Percentiles rank a stretch among this genome's conserved stretches.
Evolutionary conservation across 2,888 invertebrate genomes (phyloP).

Genomic region (Esperia sulphurella): DNA sequence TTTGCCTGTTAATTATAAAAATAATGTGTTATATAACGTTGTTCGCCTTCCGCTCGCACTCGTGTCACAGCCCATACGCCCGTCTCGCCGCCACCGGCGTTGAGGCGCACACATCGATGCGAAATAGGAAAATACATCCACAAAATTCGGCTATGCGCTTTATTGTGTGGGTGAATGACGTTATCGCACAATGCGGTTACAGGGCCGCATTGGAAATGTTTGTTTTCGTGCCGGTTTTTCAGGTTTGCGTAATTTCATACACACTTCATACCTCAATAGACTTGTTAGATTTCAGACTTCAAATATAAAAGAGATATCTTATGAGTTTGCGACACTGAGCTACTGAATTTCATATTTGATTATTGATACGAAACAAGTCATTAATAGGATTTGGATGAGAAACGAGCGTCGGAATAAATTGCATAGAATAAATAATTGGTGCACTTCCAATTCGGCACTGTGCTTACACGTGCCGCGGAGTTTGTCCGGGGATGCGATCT

Average conservation of each 20-base stretch:
- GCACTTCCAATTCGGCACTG: constrained; percentile 52
- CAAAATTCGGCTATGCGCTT: constrained; percentile 62
- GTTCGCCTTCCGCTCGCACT: constrained; percentile 39
- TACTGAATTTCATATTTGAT: no score
- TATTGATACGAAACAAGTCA: no score
- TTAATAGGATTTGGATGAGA: no score
- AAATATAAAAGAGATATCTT: no score
- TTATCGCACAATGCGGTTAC: constrained; percentile 76
- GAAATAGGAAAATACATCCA: constrained; percentile 73
- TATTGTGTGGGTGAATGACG: constrained; percentile 74
- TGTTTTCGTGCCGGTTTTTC: not conserved
- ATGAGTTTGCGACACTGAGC: no score
- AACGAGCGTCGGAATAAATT: no score
- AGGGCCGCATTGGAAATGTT: constrained; percentile 54
- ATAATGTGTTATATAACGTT: constrained; percentile 78
- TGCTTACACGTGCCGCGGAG: constrained; percentile 71
- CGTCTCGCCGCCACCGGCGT: constrained; percentile 46
- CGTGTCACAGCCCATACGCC: constrained; percentile 20
- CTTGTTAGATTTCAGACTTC: no score
- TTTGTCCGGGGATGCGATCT: constrained; percentile 72
- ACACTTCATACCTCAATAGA: no score
- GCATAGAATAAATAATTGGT: constrained; percentile 18
- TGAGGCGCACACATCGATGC: constrained; percentile 56
- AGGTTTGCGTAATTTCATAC: not conserved
- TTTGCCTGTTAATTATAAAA: constrained; percentile 80